Conservation (phyloP, 2,113 vertebrate species). For the Lota lota region DNA sequence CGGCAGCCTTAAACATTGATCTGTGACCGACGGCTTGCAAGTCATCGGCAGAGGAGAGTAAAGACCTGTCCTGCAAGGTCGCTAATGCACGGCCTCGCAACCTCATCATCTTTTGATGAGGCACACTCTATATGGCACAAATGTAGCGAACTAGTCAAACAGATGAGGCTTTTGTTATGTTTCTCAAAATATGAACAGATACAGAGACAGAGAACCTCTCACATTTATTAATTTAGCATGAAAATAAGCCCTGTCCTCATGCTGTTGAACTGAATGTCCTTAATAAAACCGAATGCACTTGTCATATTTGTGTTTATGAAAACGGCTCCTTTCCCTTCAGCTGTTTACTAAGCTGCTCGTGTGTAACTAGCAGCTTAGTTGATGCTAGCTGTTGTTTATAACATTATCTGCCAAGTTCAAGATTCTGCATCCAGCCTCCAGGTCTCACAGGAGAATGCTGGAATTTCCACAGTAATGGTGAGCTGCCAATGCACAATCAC, state of each 20-base stretch:
- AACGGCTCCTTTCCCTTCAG: slow-evolving; percentile 25
- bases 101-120: slow-evolving; percentile 38
- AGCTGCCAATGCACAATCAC: slow-evolving; percentile 70
- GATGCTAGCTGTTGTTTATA: slow-evolving; percentile 52
- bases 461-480: slow-evolving; percentile 74
- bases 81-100: slow-evolving; percentile 27
- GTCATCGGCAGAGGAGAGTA: slow-evolving; percentile 33
- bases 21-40: slow-evolving; percentile 18
- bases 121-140: slow-evolving; percentile 14
- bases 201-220: neutral
- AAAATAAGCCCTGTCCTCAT: slow-evolving; percentile 8
- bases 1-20: slow-evolving; percentile 22
- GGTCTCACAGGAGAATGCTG: slow-evolving; percentile 76
- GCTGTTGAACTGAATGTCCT: neutral
- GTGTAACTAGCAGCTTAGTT: slow-evolving; percentile 47
- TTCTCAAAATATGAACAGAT: too few relatives aligned
- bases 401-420: slow-evolving; percentile 76
- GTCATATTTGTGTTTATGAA: slow-evolving; percentile 6
- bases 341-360: too few relatives aligned
- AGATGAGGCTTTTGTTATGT: too few relatives aligned
- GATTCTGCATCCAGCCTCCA: slow-evolving; percentile 77
- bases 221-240: slow-evolving; percentile 38
- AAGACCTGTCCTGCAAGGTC: slow-evolving; percentile 26
- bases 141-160: neutral
- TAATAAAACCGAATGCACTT: neutral